Evolutionary conservation across 2,888 invertebrate species (phyloP), one percentile per base, ranked within the genome.

Genomic region (Hirtodrosophila confusa): DNA sequence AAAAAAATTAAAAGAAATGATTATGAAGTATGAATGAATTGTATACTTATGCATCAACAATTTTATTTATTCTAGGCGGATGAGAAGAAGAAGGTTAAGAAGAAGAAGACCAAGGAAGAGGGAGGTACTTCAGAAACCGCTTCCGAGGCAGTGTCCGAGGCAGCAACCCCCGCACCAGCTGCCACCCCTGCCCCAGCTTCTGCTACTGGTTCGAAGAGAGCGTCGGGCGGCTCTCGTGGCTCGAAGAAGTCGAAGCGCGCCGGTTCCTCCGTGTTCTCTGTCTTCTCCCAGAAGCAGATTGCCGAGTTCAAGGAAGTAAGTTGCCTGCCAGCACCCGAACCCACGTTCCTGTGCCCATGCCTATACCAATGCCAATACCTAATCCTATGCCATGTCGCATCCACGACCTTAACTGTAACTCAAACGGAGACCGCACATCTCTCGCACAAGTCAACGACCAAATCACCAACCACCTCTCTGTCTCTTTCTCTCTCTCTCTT

Each of bases 201-300:
- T 73, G 94, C 94, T 86, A 94, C 96, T 90, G 94, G 95, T 88
- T 96, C 96, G 78, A 96, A 96, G 89, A 95, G 96, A 86, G 96
- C 97, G 87, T 96, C 96, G 92, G 94, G 94, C 88, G 95, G 95
- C 92, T 93, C 93, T 66, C 90, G 92, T 73, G 92, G 92, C 79
- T 92, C 91, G 67, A 91, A 88, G 80, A 94, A 94, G 92, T 96
- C 96, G 89, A 97, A 97, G 95, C 97, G 92, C 94, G 96, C 91
- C 79, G 97, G 97, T 89, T 97, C 97, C 93, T 97, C 97, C 93
- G 97, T 98, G 92, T 98, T 98, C 95, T 97, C 97, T 91, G 97
- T 97, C 96, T 98, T 98, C 95, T 95, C 97, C 89, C 97, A 97
- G 93, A 96, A 96, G 93, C 97, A 98, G 94, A 97, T 98, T 90